Conservation (phyloP, 2,113 vertebrate genomes). For the Synodontis membranacea region DNA sequence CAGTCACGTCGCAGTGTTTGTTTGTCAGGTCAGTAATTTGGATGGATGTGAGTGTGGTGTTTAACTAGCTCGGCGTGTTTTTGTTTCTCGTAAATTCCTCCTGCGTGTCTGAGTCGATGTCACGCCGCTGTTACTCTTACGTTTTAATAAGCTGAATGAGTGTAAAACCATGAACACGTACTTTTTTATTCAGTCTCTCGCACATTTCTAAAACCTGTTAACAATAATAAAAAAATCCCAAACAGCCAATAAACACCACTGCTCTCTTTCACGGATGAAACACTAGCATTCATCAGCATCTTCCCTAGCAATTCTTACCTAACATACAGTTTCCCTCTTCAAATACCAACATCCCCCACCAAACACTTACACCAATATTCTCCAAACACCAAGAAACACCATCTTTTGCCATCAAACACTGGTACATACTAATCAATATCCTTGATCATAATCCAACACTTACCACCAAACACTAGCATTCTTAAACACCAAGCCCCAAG, state of each 20-base stretch:
- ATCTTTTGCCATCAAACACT: not conserved
- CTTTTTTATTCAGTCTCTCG: no score
- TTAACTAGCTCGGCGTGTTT: not conserved
- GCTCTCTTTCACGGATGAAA: not conserved
- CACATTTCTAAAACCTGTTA: not conserved
- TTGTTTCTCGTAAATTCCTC: not conserved
- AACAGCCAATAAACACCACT: not conserved
- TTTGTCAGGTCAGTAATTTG: not conserved
- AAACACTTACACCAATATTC: not conserved
- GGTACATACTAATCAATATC: not conserved
- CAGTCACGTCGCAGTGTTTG: not conserved
- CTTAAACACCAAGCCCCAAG: no score
- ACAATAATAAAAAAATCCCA: no score
- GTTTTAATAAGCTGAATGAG: not conserved
- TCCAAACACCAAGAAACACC: not conserved
- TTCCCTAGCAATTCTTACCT: not conserved
- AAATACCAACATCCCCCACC: not conserved
- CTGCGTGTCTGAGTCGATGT: not conserved
- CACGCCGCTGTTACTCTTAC: not conserved
- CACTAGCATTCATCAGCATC: not conserved
- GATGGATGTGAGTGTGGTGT: not conserved
- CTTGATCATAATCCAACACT: not conserved
- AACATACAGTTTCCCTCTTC: not conserved
- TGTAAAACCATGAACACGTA: not conserved
- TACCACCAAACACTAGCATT: not conserved